These are phyloP conservation scores for Prenolepis imparis DNA, from an alignment of 2,888 invertebrate species.

Conservation along the genomic window DNA sequence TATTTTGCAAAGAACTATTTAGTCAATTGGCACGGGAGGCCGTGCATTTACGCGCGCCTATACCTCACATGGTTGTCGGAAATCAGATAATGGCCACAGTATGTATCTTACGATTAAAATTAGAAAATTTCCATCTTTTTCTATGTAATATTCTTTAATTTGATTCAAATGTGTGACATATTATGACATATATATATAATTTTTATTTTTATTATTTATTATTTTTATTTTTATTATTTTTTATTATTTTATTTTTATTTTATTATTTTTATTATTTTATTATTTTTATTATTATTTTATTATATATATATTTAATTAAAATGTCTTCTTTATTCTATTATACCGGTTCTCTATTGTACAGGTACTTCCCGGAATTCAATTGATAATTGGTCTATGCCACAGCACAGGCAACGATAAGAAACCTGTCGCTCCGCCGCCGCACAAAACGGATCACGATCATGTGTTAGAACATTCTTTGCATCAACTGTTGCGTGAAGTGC, in stretches of 20 bases:
- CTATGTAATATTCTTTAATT: conserved; percentile 54
- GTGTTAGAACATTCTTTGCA: conserved; percentile 98
- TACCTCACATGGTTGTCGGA: conserved; percentile 98
- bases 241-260: too few species aligned
- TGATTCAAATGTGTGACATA: background rate
- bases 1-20: conserved; percentile 98
- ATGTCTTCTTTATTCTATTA: background rate
- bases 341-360: too few species aligned
- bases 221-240: too few species aligned
- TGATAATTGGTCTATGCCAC: conserved; percentile 96
- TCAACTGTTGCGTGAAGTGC: conserved; percentile 96
- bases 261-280: too few species aligned
- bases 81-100: conserved; percentile 98
- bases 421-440: conserved; percentile 86
- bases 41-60: conserved; percentile 96
- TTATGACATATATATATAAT: too few species aligned
- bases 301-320: conserved; percentile 19
- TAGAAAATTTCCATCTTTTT: background rate
- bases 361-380: conserved; percentile 96
- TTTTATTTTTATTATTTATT: too few species aligned
- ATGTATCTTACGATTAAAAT: conserved; percentile 52
- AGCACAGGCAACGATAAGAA: conserved; percentile 90
- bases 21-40: conserved; percentile 98
- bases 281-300: too few species aligned
- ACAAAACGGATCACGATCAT: conserved; percentile 95